These are phyloP conservation scores for Eupithecia insigniata DNA, from an alignment of 2,888 invertebrate species.

Conservation along the genomic window DNA sequence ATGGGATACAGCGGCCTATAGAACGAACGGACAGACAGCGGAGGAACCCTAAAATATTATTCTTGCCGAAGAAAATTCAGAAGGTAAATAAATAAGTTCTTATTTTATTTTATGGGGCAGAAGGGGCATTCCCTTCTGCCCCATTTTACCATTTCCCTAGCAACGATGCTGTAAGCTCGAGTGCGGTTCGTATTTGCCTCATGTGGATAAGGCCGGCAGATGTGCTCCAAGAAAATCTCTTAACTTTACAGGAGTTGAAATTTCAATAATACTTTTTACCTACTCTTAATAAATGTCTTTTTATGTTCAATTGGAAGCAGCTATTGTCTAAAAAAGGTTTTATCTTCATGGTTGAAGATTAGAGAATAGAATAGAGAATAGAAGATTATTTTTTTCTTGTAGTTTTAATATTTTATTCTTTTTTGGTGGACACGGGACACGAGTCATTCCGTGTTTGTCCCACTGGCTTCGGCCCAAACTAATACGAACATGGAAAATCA, in stretches of 20 bases:
- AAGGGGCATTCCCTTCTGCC: not conserved
- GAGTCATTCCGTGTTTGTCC: too few species aligned
- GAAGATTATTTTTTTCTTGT: too few species aligned
- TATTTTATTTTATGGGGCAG: not conserved
- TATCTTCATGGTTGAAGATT: not conserved
- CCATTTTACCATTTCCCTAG: not conserved
- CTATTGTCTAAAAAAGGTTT: constrained; percentile 4
- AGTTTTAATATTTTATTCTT: too few species aligned
- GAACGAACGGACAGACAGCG: too few species aligned
- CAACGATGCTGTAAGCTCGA: not conserved
- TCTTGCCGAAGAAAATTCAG: not conserved
- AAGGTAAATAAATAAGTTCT: not conserved
- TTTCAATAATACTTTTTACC: constrained; percentile 22
- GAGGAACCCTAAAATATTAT: too few species aligned
- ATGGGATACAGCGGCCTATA: too few species aligned
- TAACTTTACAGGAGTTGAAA: constrained; percentile 20
- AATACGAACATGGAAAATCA: too few species aligned
- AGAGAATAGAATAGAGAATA: too few species aligned
- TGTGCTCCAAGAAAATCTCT: constrained; percentile 25
- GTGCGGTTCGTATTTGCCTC: constrained; percentile 30
- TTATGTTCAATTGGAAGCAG: constrained; percentile 6
- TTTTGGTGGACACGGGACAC: too few species aligned
- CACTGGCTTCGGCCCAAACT: too few species aligned
- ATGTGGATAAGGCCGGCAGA: constrained; percentile 29
- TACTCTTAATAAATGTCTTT: constrained; percentile 2